A percentile compares a stretch with the other conserved stretches of the same genome.
Evolutionary conservation across 2,888 invertebrate genomes (phyloP).

Genomic region (Morpho achilles): DNA sequence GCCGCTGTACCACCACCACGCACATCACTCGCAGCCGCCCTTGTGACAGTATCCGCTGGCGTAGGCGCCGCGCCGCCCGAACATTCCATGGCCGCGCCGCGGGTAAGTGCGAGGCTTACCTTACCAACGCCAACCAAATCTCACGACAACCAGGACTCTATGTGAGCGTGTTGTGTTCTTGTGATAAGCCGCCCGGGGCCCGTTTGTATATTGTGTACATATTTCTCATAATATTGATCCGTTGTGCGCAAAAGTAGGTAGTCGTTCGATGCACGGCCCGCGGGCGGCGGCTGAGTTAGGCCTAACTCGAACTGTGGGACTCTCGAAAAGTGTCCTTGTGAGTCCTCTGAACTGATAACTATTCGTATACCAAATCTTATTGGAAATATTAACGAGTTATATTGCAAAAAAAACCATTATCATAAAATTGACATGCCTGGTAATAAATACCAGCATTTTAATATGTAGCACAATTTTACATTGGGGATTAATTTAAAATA

Average conservation of each 20-base stretch:
- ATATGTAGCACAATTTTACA: too few relatives aligned
- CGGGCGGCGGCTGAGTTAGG: constrained; percentile 56
- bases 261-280: constrained; percentile 50
- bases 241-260: constrained; percentile 64
- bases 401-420: too few relatives aligned
- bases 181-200: constrained; percentile 42
- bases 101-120: constrained; percentile 33
- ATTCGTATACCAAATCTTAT: constrained; percentile 48
- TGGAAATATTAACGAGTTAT: constrained; percentile 20
- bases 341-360: constrained; percentile 45
- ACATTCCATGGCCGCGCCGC: constrained; percentile 50
- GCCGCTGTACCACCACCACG: constrained; percentile 84
- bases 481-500: too few relatives aligned
- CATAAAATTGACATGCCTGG: too few relatives aligned
- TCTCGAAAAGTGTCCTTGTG: constrained; percentile 65
- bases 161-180: constrained; percentile 72
- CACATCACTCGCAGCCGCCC: constrained; percentile 85
- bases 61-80: constrained; percentile 78
- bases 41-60: constrained; percentile 96
- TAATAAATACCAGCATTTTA: too few relatives aligned
- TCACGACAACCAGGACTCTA: constrained; percentile 63
- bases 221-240: constrained; percentile 54
- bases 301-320: constrained; percentile 56
- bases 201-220: constrained; percentile 63
- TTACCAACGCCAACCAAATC: constrained; percentile 38